Conservation (phyloP, 1,140 invertebrate species). For the Zelostemma sp. region DNA sequence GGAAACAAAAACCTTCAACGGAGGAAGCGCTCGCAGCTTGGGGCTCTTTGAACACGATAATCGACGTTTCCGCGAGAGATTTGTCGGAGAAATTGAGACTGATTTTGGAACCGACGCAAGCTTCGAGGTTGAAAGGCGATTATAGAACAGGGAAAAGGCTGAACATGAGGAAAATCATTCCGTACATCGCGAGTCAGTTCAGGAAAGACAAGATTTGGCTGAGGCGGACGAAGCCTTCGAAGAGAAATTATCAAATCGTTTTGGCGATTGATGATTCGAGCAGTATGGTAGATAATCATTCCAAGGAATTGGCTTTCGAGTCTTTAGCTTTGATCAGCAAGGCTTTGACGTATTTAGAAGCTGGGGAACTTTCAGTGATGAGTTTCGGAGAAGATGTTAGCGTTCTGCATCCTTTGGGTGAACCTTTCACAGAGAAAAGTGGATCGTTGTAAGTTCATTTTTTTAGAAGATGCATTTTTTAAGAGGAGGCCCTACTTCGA, state of each 20-base stretch:
- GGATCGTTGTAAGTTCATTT: constrained; percentile 74
- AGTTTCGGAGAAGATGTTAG: constrained; percentile 92
- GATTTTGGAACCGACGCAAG: constrained; percentile 94
- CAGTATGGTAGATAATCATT: constrained; percentile 91
- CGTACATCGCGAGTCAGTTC: constrained; percentile 99
- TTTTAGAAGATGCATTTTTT: background rate
- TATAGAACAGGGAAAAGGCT: constrained; percentile 96
- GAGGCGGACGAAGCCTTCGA: constrained; percentile 93
- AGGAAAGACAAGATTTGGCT: constrained; percentile 99
- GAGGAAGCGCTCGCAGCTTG: constrained; percentile 71
- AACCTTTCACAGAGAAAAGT: constrained; percentile 86
- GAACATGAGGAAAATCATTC: constrained; percentile 98
- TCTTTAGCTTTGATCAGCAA: constrained; percentile 92
- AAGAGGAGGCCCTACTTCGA: no score
- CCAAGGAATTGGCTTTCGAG: constrained; percentile 93
- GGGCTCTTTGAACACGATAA: constrained; percentile 73
- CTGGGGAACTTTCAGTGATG: constrained; percentile 90
- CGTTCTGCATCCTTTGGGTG: constrained; percentile 87
- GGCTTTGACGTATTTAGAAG: constrained; percentile 93
- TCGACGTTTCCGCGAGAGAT: constrained; percentile 83
- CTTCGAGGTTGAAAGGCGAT: constrained; percentile 92
- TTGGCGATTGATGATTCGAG: constrained; percentile 98
- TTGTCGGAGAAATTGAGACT: constrained; percentile 94
- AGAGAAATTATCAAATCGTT: constrained; percentile 96
- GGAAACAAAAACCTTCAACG: constrained; percentile 67